Percentiles rank a stretch among this genome's conserved stretches.
Evolutionary conservation across 2,113 vertebrate genomes (phyloP).

Genomic region (Potamarius usumacintae): DNA sequence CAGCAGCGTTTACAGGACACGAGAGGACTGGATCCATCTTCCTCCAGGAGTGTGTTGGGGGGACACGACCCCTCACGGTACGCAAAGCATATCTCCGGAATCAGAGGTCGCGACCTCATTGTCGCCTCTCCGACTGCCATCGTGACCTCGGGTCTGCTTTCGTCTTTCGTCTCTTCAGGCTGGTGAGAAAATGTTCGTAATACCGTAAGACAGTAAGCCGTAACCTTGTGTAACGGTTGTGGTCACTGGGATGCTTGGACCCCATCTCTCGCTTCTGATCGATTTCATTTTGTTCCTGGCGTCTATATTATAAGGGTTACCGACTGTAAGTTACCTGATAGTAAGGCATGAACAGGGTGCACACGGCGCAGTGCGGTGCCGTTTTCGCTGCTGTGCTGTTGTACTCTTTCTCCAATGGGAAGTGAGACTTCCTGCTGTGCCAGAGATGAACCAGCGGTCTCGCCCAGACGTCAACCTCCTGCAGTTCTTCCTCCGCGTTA

Average conservation of each 20-base stretch:
- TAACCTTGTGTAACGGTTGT: not conserved
- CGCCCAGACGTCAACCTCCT: conserved; percentile 88
- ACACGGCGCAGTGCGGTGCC: conserved; percentile 88
- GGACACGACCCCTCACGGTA: conserved; percentile 88
- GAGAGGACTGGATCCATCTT: conserved; percentile 89
- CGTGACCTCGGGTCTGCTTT: conserved; percentile 32
- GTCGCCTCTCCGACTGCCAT: not conserved
- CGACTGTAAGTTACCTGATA: conserved; percentile 77
- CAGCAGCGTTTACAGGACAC: conserved; percentile 86
- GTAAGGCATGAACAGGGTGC: conserved; percentile 93
- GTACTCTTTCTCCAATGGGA: conserved; percentile 87
- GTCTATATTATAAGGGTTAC: not conserved
- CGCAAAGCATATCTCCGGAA: conserved; percentile 96
- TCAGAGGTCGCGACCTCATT: conserved; percentile 76
- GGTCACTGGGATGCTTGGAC: not conserved
- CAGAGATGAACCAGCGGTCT: conserved; percentile 88
- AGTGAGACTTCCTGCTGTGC: conserved; percentile 81
- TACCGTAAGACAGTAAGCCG: not conserved
- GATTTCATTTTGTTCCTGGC: not conserved
- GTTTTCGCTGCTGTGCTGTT: conserved; percentile 79
- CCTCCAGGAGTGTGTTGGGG: conserved; percentile 85
- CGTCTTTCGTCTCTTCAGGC: conserved; percentile 79
- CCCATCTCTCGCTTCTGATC: not conserved
- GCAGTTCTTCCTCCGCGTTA: conserved; percentile 75
- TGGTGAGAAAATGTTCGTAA: conserved; percentile 47